Conservation (phyloP, 1,140 invertebrate species). For the Luehdorfia chinensis region DNA sequence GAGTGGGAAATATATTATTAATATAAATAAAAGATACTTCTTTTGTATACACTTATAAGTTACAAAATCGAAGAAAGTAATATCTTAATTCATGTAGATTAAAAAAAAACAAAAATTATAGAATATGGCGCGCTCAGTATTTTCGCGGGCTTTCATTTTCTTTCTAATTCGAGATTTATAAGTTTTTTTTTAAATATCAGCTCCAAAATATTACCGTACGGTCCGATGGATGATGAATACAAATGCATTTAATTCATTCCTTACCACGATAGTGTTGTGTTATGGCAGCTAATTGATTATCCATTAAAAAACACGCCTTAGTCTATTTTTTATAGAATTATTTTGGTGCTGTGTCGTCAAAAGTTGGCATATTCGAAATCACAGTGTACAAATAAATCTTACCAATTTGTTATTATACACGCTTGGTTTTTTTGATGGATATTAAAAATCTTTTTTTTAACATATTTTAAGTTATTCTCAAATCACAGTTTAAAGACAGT, state of each 20-base stretch:
- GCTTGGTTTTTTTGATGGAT: background rate
- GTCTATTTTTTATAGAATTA: background rate
- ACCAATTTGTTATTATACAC: background rate
- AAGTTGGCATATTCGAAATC: too few species aligned
- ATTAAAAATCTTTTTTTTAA: background rate
- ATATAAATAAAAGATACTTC: too few species aligned
- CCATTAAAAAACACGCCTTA: background rate
- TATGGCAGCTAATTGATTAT: slow-evolving; percentile 28
- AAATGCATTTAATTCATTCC: background rate
- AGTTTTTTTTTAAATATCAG: too few species aligned
- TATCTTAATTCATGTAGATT: background rate
- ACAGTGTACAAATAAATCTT: slow-evolving; percentile 11
- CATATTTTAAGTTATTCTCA: background rate
- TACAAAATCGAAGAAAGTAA: background rate
- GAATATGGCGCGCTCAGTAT: too few species aligned
- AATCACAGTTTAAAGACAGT: background rate
- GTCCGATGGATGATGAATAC: background rate
- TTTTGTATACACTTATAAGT: too few species aligned
- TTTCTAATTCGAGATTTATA: too few species aligned
- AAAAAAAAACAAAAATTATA: too few species aligned
- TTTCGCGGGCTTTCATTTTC: too few species aligned
- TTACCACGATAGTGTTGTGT: slow-evolving; percentile 22
- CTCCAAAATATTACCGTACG: background rate
- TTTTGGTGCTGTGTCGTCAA: too few species aligned
- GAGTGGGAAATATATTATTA: too few species aligned